These are phyloP conservation scores for Lepus oiostolus DNA, from an alignment of 2,797 vertebrate genomes.

Conservation along the genomic window DNA sequence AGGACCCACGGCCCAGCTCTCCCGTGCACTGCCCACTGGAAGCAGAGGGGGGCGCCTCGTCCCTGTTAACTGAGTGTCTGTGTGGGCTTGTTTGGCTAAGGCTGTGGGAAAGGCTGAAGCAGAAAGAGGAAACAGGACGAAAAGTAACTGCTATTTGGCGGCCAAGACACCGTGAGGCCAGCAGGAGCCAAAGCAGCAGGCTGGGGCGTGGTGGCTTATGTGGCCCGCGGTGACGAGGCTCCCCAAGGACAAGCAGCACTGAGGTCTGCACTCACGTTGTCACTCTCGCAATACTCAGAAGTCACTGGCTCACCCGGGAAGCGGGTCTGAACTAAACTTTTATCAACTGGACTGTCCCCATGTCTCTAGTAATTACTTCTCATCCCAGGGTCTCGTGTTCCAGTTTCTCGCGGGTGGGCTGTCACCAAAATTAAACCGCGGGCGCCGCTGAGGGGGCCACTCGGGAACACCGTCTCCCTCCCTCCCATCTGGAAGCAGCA, in stretches of 20 bases:
- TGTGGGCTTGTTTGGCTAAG: background rate
- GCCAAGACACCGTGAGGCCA: accelerated
- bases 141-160: accelerated
- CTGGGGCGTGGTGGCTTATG: accelerated
- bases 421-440: background rate
- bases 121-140: background rate
- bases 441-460: background rate
- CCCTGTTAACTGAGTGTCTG: background rate
- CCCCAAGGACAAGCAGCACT: background rate
- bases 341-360: background rate
- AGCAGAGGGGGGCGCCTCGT: background rate
- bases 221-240: background rate
- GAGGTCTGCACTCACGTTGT: background rate
- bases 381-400: background rate
- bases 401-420: background rate
- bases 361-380: background rate
- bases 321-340: background rate
- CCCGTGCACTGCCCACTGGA: background rate
- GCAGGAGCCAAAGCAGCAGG: background rate
- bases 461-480: background rate
- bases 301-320: background rate
- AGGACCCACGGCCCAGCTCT: background rate
- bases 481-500: background rate
- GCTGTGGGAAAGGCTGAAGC: background rate
- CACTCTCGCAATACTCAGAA: background rate